Evolutionary conservation across 2,888 invertebrate genomes (phyloP).

Genomic region (Sclerodermus sp.): DNA sequence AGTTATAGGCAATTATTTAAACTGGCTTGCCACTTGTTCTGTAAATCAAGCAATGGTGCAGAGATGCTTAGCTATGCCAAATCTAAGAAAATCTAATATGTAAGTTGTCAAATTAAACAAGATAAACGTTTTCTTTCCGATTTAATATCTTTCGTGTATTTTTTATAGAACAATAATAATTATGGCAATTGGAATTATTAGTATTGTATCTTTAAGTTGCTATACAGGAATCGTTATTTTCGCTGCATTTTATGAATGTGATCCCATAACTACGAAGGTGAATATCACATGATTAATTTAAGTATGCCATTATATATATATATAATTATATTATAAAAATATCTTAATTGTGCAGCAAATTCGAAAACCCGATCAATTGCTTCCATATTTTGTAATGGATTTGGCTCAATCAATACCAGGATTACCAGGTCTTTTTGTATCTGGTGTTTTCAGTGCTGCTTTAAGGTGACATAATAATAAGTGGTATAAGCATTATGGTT

Average conservation of each 20-base stretch:
- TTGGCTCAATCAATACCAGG: slow-evolving; percentile 74
- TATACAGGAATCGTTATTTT: slow-evolving; percentile 86
- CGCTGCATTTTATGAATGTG: slow-evolving; percentile 81
- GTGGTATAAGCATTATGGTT: too few species aligned
- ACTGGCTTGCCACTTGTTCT: slow-evolving; percentile 79
- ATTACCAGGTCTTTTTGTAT: slow-evolving; percentile 81
- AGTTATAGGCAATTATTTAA: slow-evolving; percentile 75
- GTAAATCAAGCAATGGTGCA: slow-evolving; percentile 89
- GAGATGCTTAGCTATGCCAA: slow-evolving; percentile 76
- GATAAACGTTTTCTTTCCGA: not conserved
- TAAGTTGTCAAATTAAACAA: slow-evolving; percentile 53
- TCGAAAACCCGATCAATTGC: slow-evolving; percentile 71
- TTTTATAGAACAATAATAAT: slow-evolving; percentile 72
- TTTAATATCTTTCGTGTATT: not conserved
- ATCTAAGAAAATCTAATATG: slow-evolving; percentile 72
- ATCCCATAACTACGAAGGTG: slow-evolving; percentile 76
- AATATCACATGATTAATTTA: slow-evolving; percentile 6
- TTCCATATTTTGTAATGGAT: slow-evolving; percentile 84
- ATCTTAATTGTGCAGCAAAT: slow-evolving; percentile 57
- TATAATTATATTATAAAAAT: not conserved
- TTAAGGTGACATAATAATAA: slow-evolving; percentile 66
- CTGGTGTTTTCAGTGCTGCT: slow-evolving; percentile 85
- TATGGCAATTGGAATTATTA: slow-evolving; percentile 75
- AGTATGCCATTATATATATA: too few species aligned
- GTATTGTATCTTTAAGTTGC: slow-evolving; percentile 76